These are phyloP conservation scores for Anoura caudifer DNA, from an alignment of 2,113 vertebrate genomes.

Conservation along the genomic window DNA sequence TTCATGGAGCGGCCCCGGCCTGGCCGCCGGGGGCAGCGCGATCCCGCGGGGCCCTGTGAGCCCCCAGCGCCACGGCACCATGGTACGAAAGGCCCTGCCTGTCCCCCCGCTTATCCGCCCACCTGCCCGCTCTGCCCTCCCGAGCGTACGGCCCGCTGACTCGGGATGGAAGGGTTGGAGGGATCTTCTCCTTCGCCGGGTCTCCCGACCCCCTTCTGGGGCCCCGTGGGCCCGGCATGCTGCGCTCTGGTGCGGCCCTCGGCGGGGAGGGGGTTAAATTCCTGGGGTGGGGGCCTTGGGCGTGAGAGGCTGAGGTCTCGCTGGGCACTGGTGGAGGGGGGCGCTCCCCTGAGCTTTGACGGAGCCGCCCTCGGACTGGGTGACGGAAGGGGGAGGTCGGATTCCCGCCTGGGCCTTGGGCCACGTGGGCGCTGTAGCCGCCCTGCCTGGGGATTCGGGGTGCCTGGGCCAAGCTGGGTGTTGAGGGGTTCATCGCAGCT, in stretches of 20 bases:
- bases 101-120: conserved; percentile 68
- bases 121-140: conserved; percentile 43
- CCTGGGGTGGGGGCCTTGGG: conserved; percentile 65
- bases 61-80: conserved; percentile 71
- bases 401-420: conserved; percentile 57
- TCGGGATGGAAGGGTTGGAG: background rate
- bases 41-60: conserved; percentile 72
- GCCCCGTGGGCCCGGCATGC: background rate
- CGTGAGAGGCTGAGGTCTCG: conserved; percentile 16
- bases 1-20: conserved; percentile 73
- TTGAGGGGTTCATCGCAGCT: background rate
- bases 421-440: conserved; percentile 68
- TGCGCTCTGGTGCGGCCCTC: background rate
- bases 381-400: conserved; percentile 21
- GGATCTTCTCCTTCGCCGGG: background rate
- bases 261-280: conserved; percentile 48
- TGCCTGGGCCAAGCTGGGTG: background rate
- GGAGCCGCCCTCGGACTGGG: conserved; percentile 58
- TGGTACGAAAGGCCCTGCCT: conserved; percentile 73
- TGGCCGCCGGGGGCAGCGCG: conserved; percentile 74
- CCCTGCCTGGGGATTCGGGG: conserved; percentile 22
- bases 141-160: background rate
- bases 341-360: background rate
- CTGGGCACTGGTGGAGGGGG: conserved; percentile 2
- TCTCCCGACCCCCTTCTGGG: background rate